phyloP scores from a whole-genome alignment of 2,113 vertebrate genomes.

The Ailuropoda melanoleuca region DNA sequence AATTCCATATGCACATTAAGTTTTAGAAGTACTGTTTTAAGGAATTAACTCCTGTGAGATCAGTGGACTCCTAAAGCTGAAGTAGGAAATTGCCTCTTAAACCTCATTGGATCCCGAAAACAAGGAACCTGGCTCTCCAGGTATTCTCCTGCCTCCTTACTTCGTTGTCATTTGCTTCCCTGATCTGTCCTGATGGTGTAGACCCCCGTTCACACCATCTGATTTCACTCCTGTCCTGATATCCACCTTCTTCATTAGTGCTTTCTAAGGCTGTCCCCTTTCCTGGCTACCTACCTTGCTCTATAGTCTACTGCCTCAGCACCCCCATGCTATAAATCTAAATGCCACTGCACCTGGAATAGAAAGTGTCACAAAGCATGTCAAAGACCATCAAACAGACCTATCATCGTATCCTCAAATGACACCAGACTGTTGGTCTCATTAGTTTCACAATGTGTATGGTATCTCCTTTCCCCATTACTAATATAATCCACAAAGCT shows the following conservation, averaged over 20 bases:
- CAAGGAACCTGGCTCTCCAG: neutral
- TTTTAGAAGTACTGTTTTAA: neutral
- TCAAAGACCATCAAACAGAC: conserved; percentile 45
- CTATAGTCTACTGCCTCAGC: neutral
- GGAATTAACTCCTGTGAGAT: neutral
- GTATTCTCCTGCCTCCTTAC: neutral
- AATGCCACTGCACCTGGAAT: neutral
- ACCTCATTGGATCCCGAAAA: neutral
- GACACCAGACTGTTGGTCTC: conserved; percentile 55
- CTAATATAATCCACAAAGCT: conserved; percentile 71
- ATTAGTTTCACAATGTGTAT: conserved; percentile 64
- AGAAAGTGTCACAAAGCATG: conserved; percentile 3
- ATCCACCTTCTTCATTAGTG: neutral
- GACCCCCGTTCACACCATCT: no score
- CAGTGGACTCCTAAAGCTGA: neutral
- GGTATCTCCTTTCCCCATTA: conserved; percentile 39
- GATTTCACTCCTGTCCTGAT: neutral
- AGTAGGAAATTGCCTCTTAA: neutral
- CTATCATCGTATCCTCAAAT: conserved; percentile 33
- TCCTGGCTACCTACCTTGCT: neutral
- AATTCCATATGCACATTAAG: neutral
- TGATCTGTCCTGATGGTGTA: neutral
- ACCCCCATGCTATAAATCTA: neutral
- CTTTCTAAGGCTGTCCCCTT: neutral
- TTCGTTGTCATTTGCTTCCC: neutral